Evolutionary conservation across 2,888 invertebrate species (phyloP), one percentile per base, ranked within the genome.

Genomic region (Molorchus minor): DNA sequence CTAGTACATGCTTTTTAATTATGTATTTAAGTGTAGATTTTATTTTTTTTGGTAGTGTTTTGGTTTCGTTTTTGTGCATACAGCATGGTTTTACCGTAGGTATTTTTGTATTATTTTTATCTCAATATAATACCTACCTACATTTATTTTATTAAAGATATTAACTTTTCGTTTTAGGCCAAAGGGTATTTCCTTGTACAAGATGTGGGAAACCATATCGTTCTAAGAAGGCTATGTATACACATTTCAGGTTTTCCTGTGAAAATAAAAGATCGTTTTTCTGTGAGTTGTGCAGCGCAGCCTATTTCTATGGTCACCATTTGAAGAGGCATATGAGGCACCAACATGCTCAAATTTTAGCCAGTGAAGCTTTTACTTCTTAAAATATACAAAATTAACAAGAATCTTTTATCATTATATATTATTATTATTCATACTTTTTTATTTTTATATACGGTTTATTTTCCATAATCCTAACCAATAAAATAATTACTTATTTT

Each of bases 271-370:
- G 72, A 19, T 64, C 67, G 45, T 74, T 74, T 61, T 73, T 70
- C 44, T 74, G 74, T 46, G 61, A 67, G 13, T 55, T 71, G 5
- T 74, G 74, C 52, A 68, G 69, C 4, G 72, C 72, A 2, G 69
- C 72, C 0, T 75, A 73, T 51, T 75, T 73, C 58, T 75, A 75
- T 41, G 73, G 70, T 35, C 75, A 75, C 41, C 75, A 75, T 52
- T 62, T 75, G 36, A 70, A 72, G 43, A 57, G 73, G 16, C 75
- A 75, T 41, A 66, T 70, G 63, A 61, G 62, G 35, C 69, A 68
- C 3, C 52, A 52, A 12, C 52, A 52, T 52, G 40, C 19, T 3
- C 38, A 49, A 20, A 20, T 12, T 36, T 1, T 38, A n/a, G 49
- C 25, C 2, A 38, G 35, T 21, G n/a, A n/a, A n/a, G n/a, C n/a